phyloP scores from a whole-genome alignment of 2,888 invertebrate genomes.

The Latheticus oryzae region DNA sequence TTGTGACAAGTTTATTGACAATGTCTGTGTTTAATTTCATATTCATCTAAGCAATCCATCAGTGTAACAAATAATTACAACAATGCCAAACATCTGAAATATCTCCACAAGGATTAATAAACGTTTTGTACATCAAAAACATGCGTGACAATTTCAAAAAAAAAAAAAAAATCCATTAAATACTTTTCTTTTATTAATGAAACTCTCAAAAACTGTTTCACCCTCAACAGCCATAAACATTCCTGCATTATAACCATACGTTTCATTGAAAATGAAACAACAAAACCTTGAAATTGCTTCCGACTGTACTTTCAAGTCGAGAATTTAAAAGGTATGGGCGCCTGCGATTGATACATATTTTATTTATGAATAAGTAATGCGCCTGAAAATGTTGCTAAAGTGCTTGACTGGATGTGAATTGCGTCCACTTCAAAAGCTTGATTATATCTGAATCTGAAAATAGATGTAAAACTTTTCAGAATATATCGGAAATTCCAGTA shows the following conservation, averaged over 20 bases:
- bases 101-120: slow-evolving; percentile 30
- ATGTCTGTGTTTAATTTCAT: slow-evolving; percentile 28
- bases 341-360: neutral
- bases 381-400: no score
- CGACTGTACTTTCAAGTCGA: slow-evolving; percentile 10
- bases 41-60: slow-evolving; percentile 24
- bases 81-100: slow-evolving; percentile 17
- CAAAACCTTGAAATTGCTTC: slow-evolving; percentile 4
- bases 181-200: slow-evolving; percentile 26
- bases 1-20: slow-evolving; percentile 18
- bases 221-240: neutral
- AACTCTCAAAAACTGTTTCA: slow-evolving; percentile 1
- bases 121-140: slow-evolving; percentile 17
- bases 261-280: slow-evolving; percentile 6
- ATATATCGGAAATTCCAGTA: slow-evolving; percentile 22
- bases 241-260: slow-evolving; percentile 2
- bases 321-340: slow-evolving; percentile 17
- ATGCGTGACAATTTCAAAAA: slow-evolving; percentile 20
- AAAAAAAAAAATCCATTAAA: slow-evolving; percentile 8
- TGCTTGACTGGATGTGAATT: slow-evolving; percentile 16
- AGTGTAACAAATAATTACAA: slow-evolving; percentile 24
- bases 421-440: slow-evolving; percentile 8
- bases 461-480: slow-evolving; percentile 1
- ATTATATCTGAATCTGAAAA: slow-evolving; percentile 14
- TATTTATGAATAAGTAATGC: slow-evolving; percentile 17